These are phyloP conservation scores for Drosophila nr. medialis DNA, from an alignment of 2,888 invertebrate genomes.

Conservation along the genomic window DNA sequence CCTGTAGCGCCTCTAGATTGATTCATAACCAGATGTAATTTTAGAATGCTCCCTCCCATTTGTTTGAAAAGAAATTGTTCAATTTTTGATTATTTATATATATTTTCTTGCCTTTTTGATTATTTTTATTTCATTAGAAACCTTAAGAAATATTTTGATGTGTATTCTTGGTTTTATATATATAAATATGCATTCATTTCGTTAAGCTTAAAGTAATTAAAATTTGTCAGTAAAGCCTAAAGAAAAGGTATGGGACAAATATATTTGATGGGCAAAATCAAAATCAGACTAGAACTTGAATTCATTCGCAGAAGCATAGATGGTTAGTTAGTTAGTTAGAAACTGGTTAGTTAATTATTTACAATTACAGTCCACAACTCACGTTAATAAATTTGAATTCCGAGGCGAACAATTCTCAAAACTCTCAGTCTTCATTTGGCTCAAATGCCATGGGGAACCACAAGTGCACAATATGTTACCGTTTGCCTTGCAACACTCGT, in stretches of 20 bases:
- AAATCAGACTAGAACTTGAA: neutral
- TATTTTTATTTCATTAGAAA: neutral
- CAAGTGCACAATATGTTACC: constrained; percentile 8
- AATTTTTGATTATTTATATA: neutral
- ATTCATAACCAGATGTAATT: constrained; percentile 15
- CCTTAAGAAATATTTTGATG: neutral
- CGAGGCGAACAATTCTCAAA: neutral
- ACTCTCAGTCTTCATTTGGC: constrained; percentile 1
- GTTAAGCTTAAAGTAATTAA: neutral
- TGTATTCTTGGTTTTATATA: neutral
- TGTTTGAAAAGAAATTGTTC: neutral
- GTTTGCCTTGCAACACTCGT: constrained; percentile 5
- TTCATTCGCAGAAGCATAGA: neutral
- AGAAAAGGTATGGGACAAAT: neutral
- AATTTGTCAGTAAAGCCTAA: neutral
- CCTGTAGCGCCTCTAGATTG: constrained; percentile 14
- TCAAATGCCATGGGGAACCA: neutral
- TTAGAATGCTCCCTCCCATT: neutral
- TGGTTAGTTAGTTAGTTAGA: neutral
- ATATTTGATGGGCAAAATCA: too few species aligned
- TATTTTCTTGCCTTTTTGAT: neutral
- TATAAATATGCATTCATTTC: neutral
- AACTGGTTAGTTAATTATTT: neutral
- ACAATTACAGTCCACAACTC: too few species aligned
- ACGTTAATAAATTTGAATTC: neutral